Percentiles rank a stretch among this genome's conserved stretches.
Evolutionary conservation across 2,113 vertebrate species (phyloP).

Genomic region (Emydura subglobosa): DNA sequence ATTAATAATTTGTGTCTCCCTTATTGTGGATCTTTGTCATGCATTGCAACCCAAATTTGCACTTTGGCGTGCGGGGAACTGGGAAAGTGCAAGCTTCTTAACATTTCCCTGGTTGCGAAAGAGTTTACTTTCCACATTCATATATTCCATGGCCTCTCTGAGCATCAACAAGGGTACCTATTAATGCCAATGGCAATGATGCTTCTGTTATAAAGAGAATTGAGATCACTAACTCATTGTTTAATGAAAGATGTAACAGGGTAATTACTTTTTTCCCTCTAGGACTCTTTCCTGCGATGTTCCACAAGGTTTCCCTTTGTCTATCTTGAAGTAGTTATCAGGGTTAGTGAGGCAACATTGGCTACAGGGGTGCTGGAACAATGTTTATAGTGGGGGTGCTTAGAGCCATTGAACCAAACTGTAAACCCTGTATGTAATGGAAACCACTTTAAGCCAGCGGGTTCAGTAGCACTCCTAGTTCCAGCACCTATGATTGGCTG

Average conservation of each 20-base stretch:
- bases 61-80: not conserved
- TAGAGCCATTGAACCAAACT: not conserved
- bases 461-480: too few species aligned
- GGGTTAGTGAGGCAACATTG: not conserved
- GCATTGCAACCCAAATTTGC: too few species aligned
- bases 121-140: not conserved
- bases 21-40: not conserved
- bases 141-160: not conserved
- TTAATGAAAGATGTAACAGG: not conserved
- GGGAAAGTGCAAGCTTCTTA: not conserved
- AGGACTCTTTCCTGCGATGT: not conserved
- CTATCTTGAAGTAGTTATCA: not conserved
- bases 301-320: not conserved
- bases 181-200: not conserved
- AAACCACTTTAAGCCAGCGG: too few species aligned
- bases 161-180: not conserved
- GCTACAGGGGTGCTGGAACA: not conserved
- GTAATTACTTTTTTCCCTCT: conserved; percentile 7
- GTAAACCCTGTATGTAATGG: too few species aligned
- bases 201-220: not conserved
- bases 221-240: not conserved
- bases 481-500: too few species aligned
- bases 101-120: not conserved
- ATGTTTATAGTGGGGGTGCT: too few species aligned
- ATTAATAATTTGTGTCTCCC: rapidly evolving